Conservation (phyloP, 2,888 invertebrate genomes). For the Tinea semifulvella region DNA sequence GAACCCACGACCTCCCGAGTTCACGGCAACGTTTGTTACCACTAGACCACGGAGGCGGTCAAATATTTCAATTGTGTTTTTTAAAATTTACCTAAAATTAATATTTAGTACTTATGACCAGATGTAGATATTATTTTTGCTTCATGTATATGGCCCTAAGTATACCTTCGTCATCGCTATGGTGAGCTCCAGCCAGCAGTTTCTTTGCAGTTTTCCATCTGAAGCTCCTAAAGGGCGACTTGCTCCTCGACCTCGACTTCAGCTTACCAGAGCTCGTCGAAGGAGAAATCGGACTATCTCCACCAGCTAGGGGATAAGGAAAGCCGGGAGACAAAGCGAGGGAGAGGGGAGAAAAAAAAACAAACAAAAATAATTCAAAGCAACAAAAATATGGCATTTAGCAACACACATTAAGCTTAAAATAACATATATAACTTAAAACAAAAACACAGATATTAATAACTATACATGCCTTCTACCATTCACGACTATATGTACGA, state of each 20-base stretch:
- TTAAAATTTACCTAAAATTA: too few species aligned
- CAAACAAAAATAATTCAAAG: slow-evolving; percentile 54
- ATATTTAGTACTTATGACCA: too few species aligned
- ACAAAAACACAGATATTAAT: slow-evolving; percentile 14
- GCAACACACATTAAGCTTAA: slow-evolving; percentile 4
- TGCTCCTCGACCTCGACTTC: slow-evolving; percentile 90
- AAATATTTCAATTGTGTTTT: too few species aligned
- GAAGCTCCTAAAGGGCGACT: slow-evolving; percentile 94
- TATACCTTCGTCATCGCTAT: slow-evolving; percentile 84
- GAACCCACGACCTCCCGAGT: too few species aligned
- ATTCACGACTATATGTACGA: too few species aligned
- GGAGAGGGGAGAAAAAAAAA: slow-evolving; percentile 28
- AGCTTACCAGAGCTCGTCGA: slow-evolving; percentile 68
- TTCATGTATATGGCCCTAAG: too few species aligned
- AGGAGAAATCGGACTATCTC: slow-evolving; percentile 5
- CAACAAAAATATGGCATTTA: slow-evolving; percentile 47
- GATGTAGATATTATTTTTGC: too few species aligned
- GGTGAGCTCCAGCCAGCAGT: slow-evolving; percentile 72
- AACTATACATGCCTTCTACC: slow-evolving; percentile 7
- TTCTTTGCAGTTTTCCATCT: slow-evolving; percentile 86
- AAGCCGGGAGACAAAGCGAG: slow-evolving; percentile 21
- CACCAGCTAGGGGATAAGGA: slow-evolving; percentile 32
- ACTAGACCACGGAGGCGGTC: too few species aligned
- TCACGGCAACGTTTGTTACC: too few species aligned
- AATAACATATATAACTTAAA: slow-evolving; percentile 5